These are phyloP conservation scores for Goniozus legneri DNA, from an alignment of 1,140 invertebrate species.

Conservation along the genomic window DNA sequence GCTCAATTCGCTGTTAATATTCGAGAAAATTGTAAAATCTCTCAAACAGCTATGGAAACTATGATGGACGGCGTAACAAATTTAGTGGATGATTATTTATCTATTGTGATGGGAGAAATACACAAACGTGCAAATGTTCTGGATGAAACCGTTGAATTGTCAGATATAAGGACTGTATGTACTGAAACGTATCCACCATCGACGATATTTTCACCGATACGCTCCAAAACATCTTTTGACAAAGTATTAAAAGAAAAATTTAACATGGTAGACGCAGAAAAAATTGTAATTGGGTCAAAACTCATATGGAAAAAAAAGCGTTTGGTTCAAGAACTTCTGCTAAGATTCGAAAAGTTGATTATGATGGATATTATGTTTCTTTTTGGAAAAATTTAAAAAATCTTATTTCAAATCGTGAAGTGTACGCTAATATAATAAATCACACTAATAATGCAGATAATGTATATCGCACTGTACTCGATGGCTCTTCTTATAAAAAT, in stretches of 20 bases:
- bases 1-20: neutral
- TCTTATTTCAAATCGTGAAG: neutral
- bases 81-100: neutral
- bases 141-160: neutral
- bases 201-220: neutral
- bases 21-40: neutral
- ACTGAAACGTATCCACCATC: neutral
- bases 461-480: slow-evolving; percentile 11
- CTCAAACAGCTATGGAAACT: neutral
- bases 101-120: neutral
- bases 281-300: neutral
- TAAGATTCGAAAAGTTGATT: neutral
- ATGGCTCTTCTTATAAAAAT: slow-evolving; percentile 18
- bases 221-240: neutral
- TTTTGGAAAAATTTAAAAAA: neutral
- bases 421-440: neutral
- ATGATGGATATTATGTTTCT: neutral
- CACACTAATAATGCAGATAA: neutral
- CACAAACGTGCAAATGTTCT: neutral
- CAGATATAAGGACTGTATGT: neutral
- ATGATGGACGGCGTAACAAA: neutral
- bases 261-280: neutral
- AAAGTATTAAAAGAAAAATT: neutral
- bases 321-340: neutral
- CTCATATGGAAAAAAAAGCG: neutral